Evolutionary conservation across 2,797 vertebrate genomes (phyloP).

Genomic region (Amniataba percoides): DNA sequence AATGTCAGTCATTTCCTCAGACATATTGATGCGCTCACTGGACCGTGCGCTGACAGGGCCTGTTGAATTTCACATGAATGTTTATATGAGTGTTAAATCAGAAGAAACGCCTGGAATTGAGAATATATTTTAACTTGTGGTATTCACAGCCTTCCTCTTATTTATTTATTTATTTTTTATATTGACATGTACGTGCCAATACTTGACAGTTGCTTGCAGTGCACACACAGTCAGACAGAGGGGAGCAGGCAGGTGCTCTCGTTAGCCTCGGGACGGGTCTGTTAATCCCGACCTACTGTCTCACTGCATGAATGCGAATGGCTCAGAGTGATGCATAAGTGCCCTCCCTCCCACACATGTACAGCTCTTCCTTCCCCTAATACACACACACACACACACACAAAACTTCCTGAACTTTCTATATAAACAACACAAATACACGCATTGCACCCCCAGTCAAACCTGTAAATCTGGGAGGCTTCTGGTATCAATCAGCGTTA

Average conservation of each 20-base stretch:
- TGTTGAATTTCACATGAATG: slow-evolving; percentile 73
- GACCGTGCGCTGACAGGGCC: slow-evolving; percentile 53
- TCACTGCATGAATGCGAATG: slow-evolving; percentile 52
- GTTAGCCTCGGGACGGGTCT: slow-evolving; percentile 70
- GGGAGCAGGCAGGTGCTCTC: slow-evolving; percentile 60
- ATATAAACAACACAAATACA: slow-evolving; percentile 32
- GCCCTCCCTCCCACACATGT: slow-evolving; percentile 49
- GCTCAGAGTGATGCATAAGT: slow-evolving; percentile 60
- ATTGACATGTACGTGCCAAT: slow-evolving; percentile 22
- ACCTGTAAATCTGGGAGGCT: slow-evolving; percentile 67
- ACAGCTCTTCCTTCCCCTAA: slow-evolving; percentile 26
- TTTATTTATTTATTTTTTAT: slow-evolving; percentile 5
- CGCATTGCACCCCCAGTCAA: slow-evolving; percentile 29
- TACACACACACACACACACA: slow-evolving; percentile 29
- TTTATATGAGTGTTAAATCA: slow-evolving; percentile 35
- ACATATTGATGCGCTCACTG: slow-evolving; percentile 67
- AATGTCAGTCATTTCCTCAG: slow-evolving; percentile 77
- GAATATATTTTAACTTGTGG: slow-evolving; percentile 16
- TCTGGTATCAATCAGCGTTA: slow-evolving; percentile 77
- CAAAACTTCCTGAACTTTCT: slow-evolving; percentile 7
- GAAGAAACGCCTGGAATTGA: neutral
- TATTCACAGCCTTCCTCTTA: slow-evolving; percentile 7
- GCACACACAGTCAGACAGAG: slow-evolving; percentile 23
- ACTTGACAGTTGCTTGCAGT: slow-evolving; percentile 43
- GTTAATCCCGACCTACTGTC: slow-evolving; percentile 63